phyloP scores from a whole-genome alignment of 1,140 invertebrate genomes.

The Saccostrea glomerata region DNA sequence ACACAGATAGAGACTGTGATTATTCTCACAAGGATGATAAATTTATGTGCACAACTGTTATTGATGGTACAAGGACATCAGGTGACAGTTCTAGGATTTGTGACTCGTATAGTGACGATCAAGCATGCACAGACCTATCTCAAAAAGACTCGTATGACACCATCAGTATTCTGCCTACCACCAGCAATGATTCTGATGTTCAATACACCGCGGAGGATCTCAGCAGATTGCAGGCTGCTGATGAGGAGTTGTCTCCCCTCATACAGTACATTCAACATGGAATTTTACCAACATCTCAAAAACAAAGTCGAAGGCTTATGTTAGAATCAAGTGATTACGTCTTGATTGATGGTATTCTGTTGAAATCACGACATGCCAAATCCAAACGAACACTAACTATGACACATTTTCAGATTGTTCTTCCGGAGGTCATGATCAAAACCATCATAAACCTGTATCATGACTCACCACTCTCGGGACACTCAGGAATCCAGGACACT shows the following conservation, averaged over 20 bases:
- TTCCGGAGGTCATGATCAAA: slow-evolving; percentile 22
- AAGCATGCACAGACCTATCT: too few relatives aligned
- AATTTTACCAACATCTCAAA: slow-evolving; percentile 45
- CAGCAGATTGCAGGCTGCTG: too few relatives aligned
- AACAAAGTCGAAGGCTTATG: not conserved
- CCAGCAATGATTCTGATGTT: too few relatives aligned
- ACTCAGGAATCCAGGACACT: slow-evolving; percentile 50
- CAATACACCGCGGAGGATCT: too few relatives aligned
- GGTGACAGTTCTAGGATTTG: too few relatives aligned
- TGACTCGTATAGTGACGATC: too few relatives aligned
- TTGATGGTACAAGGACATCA: too few relatives aligned
- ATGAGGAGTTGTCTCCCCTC: not conserved
- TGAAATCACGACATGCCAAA: slow-evolving; percentile 44
- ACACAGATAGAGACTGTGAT: too few relatives aligned
- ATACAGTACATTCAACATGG: slow-evolving; percentile 43
- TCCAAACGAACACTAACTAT: slow-evolving; percentile 6
- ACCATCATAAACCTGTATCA: slow-evolving; percentile 38
- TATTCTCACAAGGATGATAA: too few relatives aligned
- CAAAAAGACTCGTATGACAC: too few relatives aligned
- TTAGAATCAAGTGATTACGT: slow-evolving; percentile 45
- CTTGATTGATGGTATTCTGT: slow-evolving; percentile 41
- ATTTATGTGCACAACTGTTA: too few relatives aligned
- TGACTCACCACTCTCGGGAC: slow-evolving; percentile 50
- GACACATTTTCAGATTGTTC: slow-evolving; percentile 39
- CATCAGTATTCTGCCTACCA: too few relatives aligned